phyloP scores from a whole-genome alignment of 1,140 invertebrate species.

The Solenopsis invicta region DNA sequence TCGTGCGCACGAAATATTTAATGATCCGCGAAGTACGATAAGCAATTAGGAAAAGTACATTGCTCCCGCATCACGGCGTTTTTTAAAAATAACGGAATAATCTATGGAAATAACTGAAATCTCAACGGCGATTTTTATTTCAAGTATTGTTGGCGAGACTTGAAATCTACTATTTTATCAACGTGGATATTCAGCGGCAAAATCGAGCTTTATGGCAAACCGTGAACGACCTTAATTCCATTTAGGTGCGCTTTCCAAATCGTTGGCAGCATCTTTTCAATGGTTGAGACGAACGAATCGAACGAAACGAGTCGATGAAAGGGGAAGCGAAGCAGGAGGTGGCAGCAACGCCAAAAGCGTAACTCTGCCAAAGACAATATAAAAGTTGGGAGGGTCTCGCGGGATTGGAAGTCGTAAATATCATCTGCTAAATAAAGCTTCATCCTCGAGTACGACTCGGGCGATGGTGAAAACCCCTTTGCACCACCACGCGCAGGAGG shows the following conservation, averaged over 20 bases:
- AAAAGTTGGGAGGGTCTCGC: constrained; percentile 81
- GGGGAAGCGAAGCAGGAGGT: constrained; percentile 65
- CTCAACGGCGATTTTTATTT: not conserved
- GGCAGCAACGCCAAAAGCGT: constrained; percentile 66
- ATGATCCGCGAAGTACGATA: constrained; percentile 7
- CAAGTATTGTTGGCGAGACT: not conserved
- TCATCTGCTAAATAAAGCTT: constrained; percentile 86
- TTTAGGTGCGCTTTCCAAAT: constrained; percentile 62
- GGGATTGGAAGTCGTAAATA: constrained; percentile 86
- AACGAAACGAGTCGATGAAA: constrained; percentile 64
- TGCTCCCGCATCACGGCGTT: not conserved
- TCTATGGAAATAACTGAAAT: not conserved
- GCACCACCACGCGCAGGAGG: constrained; percentile 63
- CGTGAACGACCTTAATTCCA: constrained; percentile 64
- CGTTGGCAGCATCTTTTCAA: constrained; percentile 72
- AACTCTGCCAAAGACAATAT: constrained; percentile 83
- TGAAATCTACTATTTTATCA: constrained; percentile 12
- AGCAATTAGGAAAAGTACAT: not conserved
- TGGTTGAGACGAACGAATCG: constrained; percentile 50
- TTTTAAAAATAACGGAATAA: not conserved
- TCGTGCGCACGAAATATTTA: constrained; percentile 32
- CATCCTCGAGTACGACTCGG: constrained; percentile 80
- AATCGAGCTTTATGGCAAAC: constrained; percentile 57
- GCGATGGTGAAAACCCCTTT: constrained; percentile 80
- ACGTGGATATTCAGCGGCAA: constrained; percentile 12